Evolutionary conservation across 2,888 invertebrate species (phyloP).

Genomic region (Parnassius smintheus): DNA sequence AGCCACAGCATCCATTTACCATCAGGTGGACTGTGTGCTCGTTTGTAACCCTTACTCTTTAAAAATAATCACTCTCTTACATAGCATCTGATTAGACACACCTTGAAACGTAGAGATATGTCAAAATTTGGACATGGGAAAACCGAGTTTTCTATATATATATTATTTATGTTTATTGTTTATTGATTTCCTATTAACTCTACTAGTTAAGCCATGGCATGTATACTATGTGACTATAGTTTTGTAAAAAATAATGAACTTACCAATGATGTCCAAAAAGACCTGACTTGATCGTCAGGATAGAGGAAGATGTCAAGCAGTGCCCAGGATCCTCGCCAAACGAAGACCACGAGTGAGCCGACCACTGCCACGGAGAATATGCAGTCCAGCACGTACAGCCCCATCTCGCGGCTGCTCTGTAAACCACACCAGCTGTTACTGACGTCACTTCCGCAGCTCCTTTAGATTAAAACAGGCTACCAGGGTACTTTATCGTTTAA

Average conservation of each 20-base stretch:
- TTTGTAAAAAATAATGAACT: conserved; percentile 52
- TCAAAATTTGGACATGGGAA: no score
- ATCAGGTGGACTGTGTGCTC: no score
- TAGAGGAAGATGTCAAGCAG: conserved; percentile 90
- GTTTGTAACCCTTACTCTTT: no score
- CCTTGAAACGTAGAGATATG: no score
- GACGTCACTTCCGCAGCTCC: neutral
- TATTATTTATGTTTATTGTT: no score
- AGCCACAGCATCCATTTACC: no score
- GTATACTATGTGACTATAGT: no score
- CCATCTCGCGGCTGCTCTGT: conserved; percentile 86
- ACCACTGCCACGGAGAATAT: conserved; percentile 92
- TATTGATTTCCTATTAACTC: no score
- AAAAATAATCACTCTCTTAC: no score
- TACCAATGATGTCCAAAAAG: conserved; percentile 90
- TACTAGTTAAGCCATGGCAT: no score
- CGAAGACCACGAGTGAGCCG: conserved; percentile 92
- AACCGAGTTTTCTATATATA: no score
- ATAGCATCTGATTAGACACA: no score
- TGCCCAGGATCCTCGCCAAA: conserved; percentile 94
- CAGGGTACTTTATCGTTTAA: neutral
- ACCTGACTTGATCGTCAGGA: conserved; percentile 84
- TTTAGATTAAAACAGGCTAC: conserved; percentile 29
- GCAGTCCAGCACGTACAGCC: conserved; percentile 90
- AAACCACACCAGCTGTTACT: conserved; percentile 44